phyloP scores from a whole-genome alignment of 1,140 invertebrate species.

The Drosophila burlai region DNA sequence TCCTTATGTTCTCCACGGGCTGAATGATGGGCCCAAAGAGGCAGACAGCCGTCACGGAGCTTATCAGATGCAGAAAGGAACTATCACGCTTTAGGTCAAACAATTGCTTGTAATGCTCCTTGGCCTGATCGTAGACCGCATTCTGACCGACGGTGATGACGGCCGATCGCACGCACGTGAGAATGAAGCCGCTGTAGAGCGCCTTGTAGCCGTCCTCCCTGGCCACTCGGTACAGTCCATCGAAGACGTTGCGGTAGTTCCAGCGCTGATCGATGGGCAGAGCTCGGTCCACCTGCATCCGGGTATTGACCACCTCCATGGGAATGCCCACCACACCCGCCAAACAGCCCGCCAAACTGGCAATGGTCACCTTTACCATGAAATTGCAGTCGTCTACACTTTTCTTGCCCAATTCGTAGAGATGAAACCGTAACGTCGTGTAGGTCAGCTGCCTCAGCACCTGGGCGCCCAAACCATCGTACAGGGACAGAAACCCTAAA shows the following conservation, averaged over 20 bases:
- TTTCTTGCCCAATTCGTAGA: conserved; percentile 53
- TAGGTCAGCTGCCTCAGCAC: conserved; percentile 58
- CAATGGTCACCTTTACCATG: conserved; percentile 30
- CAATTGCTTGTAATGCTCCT: conserved; percentile 17
- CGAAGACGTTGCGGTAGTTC: conserved; percentile 53
- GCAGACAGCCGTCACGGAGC: conserved; percentile 47
- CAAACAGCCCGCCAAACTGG: conserved; percentile 39
- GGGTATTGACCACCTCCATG: conserved; percentile 57
- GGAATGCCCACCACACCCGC: conserved; percentile 50
- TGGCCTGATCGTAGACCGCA: conserved; percentile 63
- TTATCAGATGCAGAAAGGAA: conserved; percentile 46
- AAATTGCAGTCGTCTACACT: conserved; percentile 35
- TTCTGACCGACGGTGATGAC: conserved; percentile 49
- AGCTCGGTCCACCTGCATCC: conserved; percentile 60
- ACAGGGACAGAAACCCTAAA: conserved; percentile 53
- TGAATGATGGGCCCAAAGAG: conserved; percentile 50
- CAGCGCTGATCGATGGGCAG: conserved; percentile 1
- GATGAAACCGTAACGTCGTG: conserved; percentile 52
- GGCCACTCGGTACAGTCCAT: conserved; percentile 37
- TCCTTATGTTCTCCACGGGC: conserved; percentile 59
- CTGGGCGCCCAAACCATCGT: conserved; percentile 59
- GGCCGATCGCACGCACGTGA: conserved; percentile 12
- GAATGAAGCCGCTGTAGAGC: conserved; percentile 40
- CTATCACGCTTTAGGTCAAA: conserved; percentile 27
- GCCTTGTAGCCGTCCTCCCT: conserved; percentile 33